phyloP scores from a whole-genome alignment of 2,797 vertebrate genomes.

The Lepidocolaptes lacrymiger region DNA sequence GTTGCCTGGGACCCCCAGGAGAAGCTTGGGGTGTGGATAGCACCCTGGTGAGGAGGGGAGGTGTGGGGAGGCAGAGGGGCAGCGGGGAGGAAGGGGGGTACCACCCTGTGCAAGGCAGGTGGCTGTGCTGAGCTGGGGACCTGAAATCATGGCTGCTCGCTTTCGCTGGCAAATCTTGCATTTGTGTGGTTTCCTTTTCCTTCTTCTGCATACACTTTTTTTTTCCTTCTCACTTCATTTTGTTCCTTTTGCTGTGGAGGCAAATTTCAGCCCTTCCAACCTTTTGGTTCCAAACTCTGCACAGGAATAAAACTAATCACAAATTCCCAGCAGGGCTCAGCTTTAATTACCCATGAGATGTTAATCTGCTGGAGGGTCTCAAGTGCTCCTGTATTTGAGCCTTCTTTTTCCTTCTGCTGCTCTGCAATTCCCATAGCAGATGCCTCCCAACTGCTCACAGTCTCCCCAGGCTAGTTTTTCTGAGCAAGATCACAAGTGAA shows the following conservation, averaged over 20 bases:
- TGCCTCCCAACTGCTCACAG: not conserved
- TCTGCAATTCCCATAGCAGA: not conserved
- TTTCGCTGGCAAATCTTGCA: not conserved
- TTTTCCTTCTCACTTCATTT: not conserved
- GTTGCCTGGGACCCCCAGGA: not conserved
- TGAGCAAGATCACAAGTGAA: constrained; percentile 19
- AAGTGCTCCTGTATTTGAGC: not conserved
- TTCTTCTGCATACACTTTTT: not conserved
- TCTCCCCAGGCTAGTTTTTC: not conserved
- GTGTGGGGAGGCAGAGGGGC: not conserved
- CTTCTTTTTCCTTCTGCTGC: not conserved
- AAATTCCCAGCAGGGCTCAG: not conserved
- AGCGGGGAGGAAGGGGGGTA: not conserved
- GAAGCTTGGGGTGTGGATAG: not conserved
- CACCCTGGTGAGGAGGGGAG: not conserved
- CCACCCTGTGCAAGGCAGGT: not conserved
- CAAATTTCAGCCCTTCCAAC: constrained; percentile 17
- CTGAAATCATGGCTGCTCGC: constrained; percentile 50
- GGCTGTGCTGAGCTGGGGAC: not conserved
- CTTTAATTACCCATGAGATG: not conserved
- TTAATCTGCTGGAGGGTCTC: constrained; percentile 22
- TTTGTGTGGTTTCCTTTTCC: constrained; percentile 67
- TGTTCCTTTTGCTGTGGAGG: not conserved
- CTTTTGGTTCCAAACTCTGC: not conserved
- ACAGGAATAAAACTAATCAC: not conserved